Base-by-base conservation (phyloP, 2,888 invertebrate genomes). In the Calliopum simillimum region DNA sequence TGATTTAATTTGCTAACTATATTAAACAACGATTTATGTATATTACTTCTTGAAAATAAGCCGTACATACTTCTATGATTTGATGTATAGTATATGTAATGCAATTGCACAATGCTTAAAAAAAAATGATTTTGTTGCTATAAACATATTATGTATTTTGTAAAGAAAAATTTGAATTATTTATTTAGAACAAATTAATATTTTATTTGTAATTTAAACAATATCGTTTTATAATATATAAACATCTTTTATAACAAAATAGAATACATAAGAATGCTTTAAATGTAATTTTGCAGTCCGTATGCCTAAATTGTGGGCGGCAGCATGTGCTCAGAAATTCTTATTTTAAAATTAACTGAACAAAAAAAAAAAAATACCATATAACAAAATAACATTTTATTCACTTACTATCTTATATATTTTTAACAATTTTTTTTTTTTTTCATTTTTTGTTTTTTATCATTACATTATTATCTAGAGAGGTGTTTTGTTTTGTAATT, bases 391-490 rank as follows among this genome's bases (percentile, higher is more conserved):
- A 23, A 23, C 12, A 53, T 23, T 23, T 23, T 53, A 23, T 8
- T 23, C 23, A 23, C 23, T 53, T 53, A 53, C 13, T 23, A 53
- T 23, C 14, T 56, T 21, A 21, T 4, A 8, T 2, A 56, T 56
- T 46, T 46, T 61, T 13, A 61, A 61, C 46, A 61, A 43, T 59
- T 65, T 41, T n/a, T n/a, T n/a, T n/a, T n/a, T n/a, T n/a, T n/a
- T n/a, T n/a, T n/a, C n/a, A n/a, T n/a, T n/a, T n/a, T n/a, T n/a
- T n/a, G 11, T 3, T 56, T 16, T 21, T 65, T 55, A 19, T 64
- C 21, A 5, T 51, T 44, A 19, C 14, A 33, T 41, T 59, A 62
- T 64, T 58, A 58, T 65, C 65, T 61, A 66, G 62, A 72, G 70
- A 70, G 68, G 65, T 70, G 41, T 59, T 51, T 62, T 23, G 23